Evolutionary conservation across 1,140 invertebrate genomes (phyloP).

Genomic region (Eriosoma lanigerum): DNA sequence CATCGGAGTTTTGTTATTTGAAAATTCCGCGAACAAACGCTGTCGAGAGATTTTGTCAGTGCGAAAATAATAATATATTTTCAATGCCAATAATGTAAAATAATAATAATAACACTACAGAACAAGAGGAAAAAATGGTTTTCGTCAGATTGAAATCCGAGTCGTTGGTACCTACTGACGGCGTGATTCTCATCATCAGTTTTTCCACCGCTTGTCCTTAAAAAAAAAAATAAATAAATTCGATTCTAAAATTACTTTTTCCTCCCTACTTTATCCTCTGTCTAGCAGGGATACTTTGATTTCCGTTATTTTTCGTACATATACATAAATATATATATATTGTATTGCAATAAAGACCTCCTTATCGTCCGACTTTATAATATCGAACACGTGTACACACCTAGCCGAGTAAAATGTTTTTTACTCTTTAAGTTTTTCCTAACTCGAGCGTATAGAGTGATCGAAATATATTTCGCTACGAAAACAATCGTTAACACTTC

Average conservation of each 20-base stretch:
- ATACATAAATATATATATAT: neutral
- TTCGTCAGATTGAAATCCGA: constrained; percentile 38
- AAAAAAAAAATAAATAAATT: constrained; percentile 20
- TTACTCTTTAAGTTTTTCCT: neutral
- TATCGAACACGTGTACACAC: neutral
- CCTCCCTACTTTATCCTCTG: neutral
- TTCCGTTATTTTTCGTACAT: neutral
- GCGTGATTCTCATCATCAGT: constrained; percentile 17
- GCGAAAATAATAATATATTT: constrained; percentile 27
- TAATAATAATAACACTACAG: constrained; percentile 8
- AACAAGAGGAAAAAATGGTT: neutral
- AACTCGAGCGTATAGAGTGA: too few species aligned
- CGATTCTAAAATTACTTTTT: constrained; percentile 12
- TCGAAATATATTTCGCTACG: too few species aligned
- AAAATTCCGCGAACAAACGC: constrained; percentile 16
- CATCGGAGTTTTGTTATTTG: constrained; percentile 1
- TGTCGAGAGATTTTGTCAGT: neutral
- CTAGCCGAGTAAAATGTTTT: constrained; percentile 2
- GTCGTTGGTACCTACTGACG: constrained; percentile 11
- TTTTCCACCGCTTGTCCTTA: too few species aligned
- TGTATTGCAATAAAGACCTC: neutral
- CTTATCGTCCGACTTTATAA: neutral
- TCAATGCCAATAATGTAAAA: constrained; percentile 2
- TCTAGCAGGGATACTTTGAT: neutral
- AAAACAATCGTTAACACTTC: too few species aligned